Evolutionary conservation across 1,140 invertebrate species (phyloP).

Genomic region (Gryllus bimaculatus): DNA sequence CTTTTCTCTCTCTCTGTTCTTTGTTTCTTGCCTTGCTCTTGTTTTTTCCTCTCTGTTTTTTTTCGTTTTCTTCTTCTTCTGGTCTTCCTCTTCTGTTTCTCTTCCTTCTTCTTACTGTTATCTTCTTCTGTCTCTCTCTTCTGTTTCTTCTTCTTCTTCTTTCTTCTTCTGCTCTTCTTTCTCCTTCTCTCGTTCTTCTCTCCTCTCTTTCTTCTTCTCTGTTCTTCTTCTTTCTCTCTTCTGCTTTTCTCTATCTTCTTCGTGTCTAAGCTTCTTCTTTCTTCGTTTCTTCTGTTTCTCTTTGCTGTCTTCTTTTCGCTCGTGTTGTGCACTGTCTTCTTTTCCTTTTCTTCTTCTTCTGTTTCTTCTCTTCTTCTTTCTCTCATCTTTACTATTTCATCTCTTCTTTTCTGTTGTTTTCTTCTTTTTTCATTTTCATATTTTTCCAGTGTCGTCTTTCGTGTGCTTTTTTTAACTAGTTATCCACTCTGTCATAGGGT

Average conservation of each 20-base stretch:
- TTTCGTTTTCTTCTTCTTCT: not conserved
- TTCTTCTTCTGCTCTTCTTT: not conserved
- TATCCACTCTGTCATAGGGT: too few species aligned
- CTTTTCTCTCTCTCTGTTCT: too few species aligned
- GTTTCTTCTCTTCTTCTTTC: not conserved
- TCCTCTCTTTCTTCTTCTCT: not conserved
- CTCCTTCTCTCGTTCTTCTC: not conserved
- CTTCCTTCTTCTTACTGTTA: not conserved
- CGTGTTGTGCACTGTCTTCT: not conserved
- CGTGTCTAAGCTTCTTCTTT: not conserved
- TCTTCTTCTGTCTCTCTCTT: not conserved
- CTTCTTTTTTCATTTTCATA: not conserved
- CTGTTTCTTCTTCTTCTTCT: not conserved
- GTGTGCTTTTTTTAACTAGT: too few species aligned
- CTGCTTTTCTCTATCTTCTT: not conserved
- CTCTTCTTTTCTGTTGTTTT: too few species aligned
- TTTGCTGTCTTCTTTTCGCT: not conserved
- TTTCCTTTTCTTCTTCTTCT: not conserved
- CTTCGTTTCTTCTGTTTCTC: not conserved
- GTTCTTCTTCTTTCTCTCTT: not conserved
- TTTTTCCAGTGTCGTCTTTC: too few species aligned
- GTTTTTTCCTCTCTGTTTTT: not conserved
- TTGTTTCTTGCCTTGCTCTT: too few species aligned
- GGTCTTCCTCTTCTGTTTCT: not conserved
- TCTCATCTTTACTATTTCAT: too few species aligned